phyloP scores from a whole-genome alignment of 2,888 invertebrate genomes.

The Elysia crispata region DNA sequence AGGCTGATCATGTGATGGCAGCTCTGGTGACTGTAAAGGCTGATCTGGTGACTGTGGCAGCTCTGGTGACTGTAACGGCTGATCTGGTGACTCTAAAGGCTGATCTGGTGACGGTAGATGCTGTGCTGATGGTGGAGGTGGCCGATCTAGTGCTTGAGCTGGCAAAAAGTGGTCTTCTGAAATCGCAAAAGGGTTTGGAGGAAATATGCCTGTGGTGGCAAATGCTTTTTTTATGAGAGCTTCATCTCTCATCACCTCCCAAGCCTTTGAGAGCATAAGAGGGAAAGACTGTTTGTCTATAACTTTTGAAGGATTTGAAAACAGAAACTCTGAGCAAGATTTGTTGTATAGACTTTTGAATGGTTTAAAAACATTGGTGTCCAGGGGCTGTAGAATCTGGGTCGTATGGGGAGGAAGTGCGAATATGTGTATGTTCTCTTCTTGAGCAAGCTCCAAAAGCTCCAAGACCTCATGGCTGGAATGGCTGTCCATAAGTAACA shows the following conservation, averaged over 20 bases:
- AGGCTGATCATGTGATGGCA: too few relatives aligned
- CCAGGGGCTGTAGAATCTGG: conserved; percentile 44
- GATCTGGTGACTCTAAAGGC: too few relatives aligned
- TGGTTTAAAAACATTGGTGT: conserved; percentile 36
- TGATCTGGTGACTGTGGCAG: too few relatives aligned
- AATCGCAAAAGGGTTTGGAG: conserved; percentile 3
- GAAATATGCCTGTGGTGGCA: conserved; percentile 51
- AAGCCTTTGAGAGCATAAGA: conserved; percentile 47
- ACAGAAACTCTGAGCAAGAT: conserved; percentile 27
- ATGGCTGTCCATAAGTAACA: conserved; percentile 58
- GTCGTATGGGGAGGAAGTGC: conserved; percentile 47
- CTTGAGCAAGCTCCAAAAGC: conserved; percentile 29
- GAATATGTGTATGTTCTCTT: conserved; percentile 36
- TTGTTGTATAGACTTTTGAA: conserved; percentile 33
- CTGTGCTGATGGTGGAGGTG: too few relatives aligned
- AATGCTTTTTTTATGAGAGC: conserved; percentile 47
- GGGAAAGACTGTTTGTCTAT: conserved; percentile 27
- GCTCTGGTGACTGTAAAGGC: too few relatives aligned
- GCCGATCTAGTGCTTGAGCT: too few relatives aligned
- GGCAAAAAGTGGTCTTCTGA: too few relatives aligned
- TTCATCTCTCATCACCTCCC: conserved; percentile 42
- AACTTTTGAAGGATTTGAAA: background rate
- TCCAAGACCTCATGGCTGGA: conserved; percentile 44
- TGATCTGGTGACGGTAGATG: too few relatives aligned
- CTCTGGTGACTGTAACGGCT: too few relatives aligned